Evolutionary conservation across 2,888 invertebrate genomes (phyloP), one percentile per base, ranked within the genome.

Genomic region (Agrochola lota): DNA sequence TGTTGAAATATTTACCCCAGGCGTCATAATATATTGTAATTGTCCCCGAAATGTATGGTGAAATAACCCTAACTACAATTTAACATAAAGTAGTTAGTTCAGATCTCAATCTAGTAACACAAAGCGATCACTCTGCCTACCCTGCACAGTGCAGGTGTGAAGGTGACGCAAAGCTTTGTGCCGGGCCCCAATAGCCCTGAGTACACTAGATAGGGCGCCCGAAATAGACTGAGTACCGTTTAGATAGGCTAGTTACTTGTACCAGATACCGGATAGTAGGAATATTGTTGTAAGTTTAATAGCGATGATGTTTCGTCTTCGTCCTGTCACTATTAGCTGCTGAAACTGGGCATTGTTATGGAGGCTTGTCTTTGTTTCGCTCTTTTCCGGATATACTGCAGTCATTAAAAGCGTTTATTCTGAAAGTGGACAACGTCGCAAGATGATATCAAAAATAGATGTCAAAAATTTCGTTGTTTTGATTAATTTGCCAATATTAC

Each of bases 161-260:
- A 78, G 40, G 63, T 80, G 78, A 80, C 15, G 69, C 55, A 55
- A 62, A 78, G 78, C 80, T 80, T 80, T 80, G 83, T 80, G 57
- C 49, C 35, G 30, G 52, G 26, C 6, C 66, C 69, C 78, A 66
- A 70, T 70, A 72, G 69, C 74, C 59, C 80, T 75, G 64, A 85
- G 60, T 74, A 84, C 67, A 74, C 71, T 74, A 75, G 74, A 75
- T 75, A 52, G 60, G 72, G 52, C 64, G 35, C 49, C 62, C 79
- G 35, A 83, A 78, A 81, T 83, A 78, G 71, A 71, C 49, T 67
- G n/a, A 11, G 84, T 12, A 30, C 23, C 15, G 84, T 79, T 84
- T 68, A 59, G 11, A 59, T 20, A 43, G 2, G 17, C 49, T 15
- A 62, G 84, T 71, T 43, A 78, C 70, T 78, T 59, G 79, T 46